phyloP scores from a whole-genome alignment of 2,113 vertebrate genomes.

The Semnornis frantzii region DNA sequence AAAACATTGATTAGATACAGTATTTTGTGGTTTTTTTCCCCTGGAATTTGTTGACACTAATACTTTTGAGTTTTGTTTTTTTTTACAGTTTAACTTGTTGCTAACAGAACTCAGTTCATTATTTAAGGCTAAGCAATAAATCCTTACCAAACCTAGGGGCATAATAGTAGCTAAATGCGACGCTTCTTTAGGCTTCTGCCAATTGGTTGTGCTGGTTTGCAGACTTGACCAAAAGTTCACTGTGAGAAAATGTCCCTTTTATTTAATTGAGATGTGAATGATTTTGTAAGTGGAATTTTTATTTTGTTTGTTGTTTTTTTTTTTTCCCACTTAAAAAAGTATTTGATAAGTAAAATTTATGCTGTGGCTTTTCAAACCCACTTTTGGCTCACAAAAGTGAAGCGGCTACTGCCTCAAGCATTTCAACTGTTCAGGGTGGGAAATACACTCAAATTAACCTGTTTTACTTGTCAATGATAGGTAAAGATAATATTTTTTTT shows the following conservation, averaged over 20 bases:
- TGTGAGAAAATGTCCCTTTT: neutral
- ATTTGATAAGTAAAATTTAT: neutral
- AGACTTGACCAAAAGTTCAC: neutral
- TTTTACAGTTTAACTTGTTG: neutral
- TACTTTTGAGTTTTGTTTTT: neutral
- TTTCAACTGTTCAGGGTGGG: neutral
- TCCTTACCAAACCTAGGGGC: neutral
- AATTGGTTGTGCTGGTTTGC: neutral
- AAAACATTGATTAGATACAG: neutral
- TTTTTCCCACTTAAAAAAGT: neutral
- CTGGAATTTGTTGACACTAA: neutral
- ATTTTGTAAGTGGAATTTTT: neutral
- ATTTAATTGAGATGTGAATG: neutral
- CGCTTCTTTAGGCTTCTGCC: neutral
- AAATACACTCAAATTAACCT: neutral
- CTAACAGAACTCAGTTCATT: neutral
- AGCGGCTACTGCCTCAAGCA: neutral
- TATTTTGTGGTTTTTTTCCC: neutral
- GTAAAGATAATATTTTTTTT: neutral
- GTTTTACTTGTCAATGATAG: neutral
- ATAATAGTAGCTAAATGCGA: neutral
- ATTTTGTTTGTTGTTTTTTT: no score
- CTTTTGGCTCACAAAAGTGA: neutral
- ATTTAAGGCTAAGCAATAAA: neutral
- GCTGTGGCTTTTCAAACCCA: neutral